Evolutionary conservation across 2,797 vertebrate species (phyloP).

Genomic region (Heteromormyrus szaboi): DNA sequence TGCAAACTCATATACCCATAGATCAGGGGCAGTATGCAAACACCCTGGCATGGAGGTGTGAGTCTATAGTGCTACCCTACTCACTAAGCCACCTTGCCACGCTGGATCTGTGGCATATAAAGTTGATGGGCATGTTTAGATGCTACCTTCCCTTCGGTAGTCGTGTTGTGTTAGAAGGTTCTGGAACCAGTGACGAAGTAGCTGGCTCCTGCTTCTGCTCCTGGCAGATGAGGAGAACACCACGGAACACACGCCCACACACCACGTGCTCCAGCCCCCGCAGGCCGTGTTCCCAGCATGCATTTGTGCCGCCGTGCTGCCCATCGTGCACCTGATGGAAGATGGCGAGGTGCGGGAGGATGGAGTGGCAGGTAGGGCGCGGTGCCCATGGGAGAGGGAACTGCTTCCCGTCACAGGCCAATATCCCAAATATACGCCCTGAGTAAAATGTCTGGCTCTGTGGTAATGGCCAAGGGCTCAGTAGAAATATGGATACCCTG

Average conservation of each 20-base stretch:
- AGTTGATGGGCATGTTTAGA: not conserved
- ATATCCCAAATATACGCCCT: not conserved
- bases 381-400: not conserved
- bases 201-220: not conserved
- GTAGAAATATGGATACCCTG: not conserved
- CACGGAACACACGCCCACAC: conserved; percentile 91
- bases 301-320: conserved; percentile 93
- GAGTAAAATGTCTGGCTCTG: not conserved
- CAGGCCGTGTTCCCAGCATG: conserved; percentile 97
- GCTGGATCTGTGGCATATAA: not conserved
- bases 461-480: not conserved
- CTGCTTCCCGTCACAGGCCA: not conserved
- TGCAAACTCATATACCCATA: not conserved
- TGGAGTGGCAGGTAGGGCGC: conserved; percentile 80
- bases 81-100: not conserved
- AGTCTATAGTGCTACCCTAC: not conserved
- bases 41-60: not conserved
- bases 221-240: conserved; percentile 86
- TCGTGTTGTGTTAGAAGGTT: not conserved
- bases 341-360: conserved; percentile 95
- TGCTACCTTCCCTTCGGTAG: not conserved
- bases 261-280: conserved; percentile 89
- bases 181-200: not conserved
- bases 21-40: not conserved
- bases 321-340: conserved; percentile 97